These are phyloP conservation scores for Tragelaphus scriptus DNA, from an alignment of 2,113 vertebrate genomes.

Conservation along the genomic window DNA sequence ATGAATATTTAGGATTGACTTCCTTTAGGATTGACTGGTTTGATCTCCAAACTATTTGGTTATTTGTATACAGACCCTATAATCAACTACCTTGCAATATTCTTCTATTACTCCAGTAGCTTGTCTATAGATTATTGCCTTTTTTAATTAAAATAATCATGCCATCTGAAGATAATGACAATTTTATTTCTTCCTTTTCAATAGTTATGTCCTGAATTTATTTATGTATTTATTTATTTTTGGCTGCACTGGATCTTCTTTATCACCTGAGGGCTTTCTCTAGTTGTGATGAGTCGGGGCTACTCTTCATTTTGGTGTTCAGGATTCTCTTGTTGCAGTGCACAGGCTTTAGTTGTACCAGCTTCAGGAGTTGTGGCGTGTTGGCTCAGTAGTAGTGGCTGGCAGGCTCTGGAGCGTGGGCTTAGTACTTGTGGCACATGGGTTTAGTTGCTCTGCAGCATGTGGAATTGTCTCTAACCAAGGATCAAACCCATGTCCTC, in stretches of 20 bases:
- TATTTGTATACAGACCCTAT: background rate
- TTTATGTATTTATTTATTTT: background rate
- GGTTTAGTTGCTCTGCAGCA: background rate
- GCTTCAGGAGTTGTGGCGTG: background rate
- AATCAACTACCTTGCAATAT: background rate
- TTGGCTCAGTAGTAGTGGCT: background rate
- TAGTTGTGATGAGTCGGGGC: background rate
- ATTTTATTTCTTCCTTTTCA: background rate
- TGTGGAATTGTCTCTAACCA: background rate
- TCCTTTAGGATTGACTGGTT: background rate
- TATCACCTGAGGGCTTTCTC: background rate
- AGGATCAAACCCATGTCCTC: background rate
- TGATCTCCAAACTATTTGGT: background rate
- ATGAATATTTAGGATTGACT: background rate
- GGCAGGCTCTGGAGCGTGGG: background rate
- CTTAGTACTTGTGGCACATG: background rate
- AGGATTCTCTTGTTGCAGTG: rapidly evolving
- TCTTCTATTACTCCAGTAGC: background rate
- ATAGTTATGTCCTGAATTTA: background rate
- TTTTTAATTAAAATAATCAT: background rate
- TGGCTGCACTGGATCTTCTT: background rate
- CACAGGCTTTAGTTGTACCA: background rate
- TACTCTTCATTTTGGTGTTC: background rate
- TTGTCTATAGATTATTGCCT: background rate
- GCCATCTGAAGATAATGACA: background rate